These are phyloP conservation scores for Lobophora halterata DNA, from an alignment of 2,888 invertebrate genomes.

Conservation along the genomic window DNA sequence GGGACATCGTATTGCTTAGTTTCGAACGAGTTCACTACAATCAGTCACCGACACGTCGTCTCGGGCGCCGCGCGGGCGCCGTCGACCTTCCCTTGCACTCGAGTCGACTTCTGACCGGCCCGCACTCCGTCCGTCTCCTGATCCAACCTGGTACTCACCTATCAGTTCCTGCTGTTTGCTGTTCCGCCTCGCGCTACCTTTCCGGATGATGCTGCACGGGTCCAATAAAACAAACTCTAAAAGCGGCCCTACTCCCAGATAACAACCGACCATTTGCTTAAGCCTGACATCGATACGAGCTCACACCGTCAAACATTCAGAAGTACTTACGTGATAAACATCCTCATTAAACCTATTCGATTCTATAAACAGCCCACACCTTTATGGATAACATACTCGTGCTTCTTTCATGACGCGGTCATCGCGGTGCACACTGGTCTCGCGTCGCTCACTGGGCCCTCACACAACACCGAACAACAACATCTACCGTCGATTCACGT, in stretches of 20 bases:
- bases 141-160: conserved; percentile 39
- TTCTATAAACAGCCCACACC: conserved; percentile 77
- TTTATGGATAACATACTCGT: conserved; percentile 54
- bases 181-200: conserved; percentile 52
- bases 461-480: conserved; percentile 46
- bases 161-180: conserved; percentile 44
- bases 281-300: conserved; percentile 64
- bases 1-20: conserved; percentile 72
- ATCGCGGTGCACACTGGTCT: conserved; percentile 50
- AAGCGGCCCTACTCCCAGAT: conserved; percentile 64
- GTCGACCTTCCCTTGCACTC: conserved; percentile 52
- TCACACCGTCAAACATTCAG: conserved; percentile 68
- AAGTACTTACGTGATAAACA: conserved; percentile 69
- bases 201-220: conserved; percentile 56
- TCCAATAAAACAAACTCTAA: conserved; percentile 68
- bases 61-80: conserved; percentile 42
- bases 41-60: conserved; percentile 76
- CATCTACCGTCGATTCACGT: conserved; percentile 58
- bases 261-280: conserved; percentile 71
- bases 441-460: conserved; percentile 41
- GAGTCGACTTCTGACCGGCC: conserved; percentile 56
- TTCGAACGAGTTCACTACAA: conserved; percentile 65
- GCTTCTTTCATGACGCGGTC: no score
- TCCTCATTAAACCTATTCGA: conserved; percentile 65
- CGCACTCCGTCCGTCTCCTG: conserved; percentile 46